phyloP scores from a whole-genome alignment of 1,140 invertebrate genomes.

The Steinernema feltiae region DNA sequence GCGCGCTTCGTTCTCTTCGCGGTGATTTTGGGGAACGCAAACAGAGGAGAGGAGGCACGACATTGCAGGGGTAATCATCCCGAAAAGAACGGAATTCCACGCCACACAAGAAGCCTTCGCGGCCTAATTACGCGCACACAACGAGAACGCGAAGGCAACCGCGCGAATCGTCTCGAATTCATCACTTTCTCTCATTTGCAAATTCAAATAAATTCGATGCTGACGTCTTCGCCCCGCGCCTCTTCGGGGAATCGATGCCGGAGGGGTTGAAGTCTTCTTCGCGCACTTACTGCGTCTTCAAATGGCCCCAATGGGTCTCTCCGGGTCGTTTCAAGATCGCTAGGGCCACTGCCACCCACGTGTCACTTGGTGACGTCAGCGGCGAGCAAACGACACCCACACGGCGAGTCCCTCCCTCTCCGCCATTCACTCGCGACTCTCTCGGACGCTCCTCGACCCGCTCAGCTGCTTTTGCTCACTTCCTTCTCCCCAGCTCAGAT shows the following conservation, averaged over 20 bases:
- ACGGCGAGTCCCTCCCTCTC: background rate
- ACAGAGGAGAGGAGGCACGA: no score
- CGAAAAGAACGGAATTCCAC: no score
- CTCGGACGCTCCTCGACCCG: background rate
- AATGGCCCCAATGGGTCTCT: background rate
- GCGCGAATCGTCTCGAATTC: background rate
- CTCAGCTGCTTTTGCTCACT: background rate
- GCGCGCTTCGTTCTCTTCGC: no score
- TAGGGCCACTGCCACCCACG: background rate
- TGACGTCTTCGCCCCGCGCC: background rate
- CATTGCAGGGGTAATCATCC: no score
- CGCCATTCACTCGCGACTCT: background rate
- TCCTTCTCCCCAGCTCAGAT: background rate
- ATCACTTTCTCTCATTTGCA: background rate
- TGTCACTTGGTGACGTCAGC: conserved; percentile 6
- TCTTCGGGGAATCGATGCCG: background rate
- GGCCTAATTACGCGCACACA: no score
- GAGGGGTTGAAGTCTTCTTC: background rate
- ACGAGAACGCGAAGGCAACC: no score
- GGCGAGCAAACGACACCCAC: background rate
- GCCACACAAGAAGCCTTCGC: no score
- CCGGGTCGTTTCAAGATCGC: background rate
- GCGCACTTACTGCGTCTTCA: background rate
- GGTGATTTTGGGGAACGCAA: no score
- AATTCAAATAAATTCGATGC: background rate